Conservation (phyloP, 37 sponge, comb jelly and placozoan genomes). For the Oscarella lobularis region DNA sequence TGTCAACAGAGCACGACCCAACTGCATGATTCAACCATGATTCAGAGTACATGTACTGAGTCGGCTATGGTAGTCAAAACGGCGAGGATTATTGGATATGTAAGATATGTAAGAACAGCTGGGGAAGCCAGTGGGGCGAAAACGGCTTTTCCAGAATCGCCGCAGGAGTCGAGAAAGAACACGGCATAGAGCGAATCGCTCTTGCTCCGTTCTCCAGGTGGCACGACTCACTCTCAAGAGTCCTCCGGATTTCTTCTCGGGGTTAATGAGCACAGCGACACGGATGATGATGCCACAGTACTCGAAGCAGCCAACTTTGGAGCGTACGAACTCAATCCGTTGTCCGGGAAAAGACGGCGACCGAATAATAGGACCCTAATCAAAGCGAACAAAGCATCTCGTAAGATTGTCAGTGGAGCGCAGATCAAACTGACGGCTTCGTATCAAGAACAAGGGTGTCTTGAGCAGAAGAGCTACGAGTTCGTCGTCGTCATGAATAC, state of each 20-base stretch:
- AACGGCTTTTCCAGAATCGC: slow-evolving; percentile 31
- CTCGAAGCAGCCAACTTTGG: not conserved
- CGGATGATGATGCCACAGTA: not conserved
- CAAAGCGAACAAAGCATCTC: not conserved
- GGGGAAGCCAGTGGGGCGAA: slow-evolving; percentile 41
- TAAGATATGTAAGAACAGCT: slow-evolving; percentile 49
- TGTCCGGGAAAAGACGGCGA: not conserved
- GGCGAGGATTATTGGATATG: slow-evolving; percentile 30
- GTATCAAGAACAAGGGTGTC: not conserved
- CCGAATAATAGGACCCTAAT: not conserved
- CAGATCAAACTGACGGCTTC: not conserved
- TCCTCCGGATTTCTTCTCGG: not conserved
- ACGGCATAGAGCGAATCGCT: slow-evolving; percentile 12
- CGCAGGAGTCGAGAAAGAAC: slow-evolving; percentile 25
- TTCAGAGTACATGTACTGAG: no score
- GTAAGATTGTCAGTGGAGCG: not conserved
- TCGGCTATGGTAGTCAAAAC: slow-evolving; percentile 25
- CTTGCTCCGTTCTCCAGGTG: not conserved
- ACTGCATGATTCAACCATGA: no score
- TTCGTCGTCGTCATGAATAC: not conserved
- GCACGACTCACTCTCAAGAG: no score
- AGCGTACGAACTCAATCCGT: not conserved
- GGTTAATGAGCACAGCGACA: not conserved
- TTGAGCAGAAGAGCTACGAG: not conserved
- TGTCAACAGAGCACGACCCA: no score